Base-by-base conservation (phyloP, 1,140 invertebrate genomes). In the Aethina tumida region DNA sequence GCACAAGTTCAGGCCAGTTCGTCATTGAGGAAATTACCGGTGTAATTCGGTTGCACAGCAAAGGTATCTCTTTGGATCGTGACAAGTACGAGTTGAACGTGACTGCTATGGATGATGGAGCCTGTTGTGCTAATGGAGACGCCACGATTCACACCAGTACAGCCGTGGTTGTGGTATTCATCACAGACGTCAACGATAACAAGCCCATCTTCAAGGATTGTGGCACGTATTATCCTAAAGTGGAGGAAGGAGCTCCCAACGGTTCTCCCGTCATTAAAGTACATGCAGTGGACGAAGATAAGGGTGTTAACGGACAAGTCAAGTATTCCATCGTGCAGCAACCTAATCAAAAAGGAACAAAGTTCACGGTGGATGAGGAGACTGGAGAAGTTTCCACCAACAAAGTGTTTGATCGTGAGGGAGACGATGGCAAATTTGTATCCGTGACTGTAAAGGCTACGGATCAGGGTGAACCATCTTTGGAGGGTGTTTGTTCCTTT, bases 261-360 rank as follows among this genome's bases (percentile, higher is more conserved):
- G 89, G 89, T 2, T 92, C 86, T 57, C 84, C 86, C 2, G 89
- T 93, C 4, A 86, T 95, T 30, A 92, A 90, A 65, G 89, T 94
- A 1, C 84, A 91, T 53, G 91, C 90, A 2, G 90, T 85, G 5
- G 91, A 94, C 55, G 83, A 92, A 63, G 91, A 95, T 53, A 95
- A 94, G 66, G 91, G 86, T 6, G 86, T 90, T 2, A 93, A 93
- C 60, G 88, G 87, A 5, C 87, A 94, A 72, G 76, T 78, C 7
- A 91, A 92, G 60, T 95, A 95, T 63, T 93, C 88, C 7, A 94
- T 95, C 54, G 91, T 95, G 0, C 90, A 94, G 59, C 90, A 95
- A 60, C 91, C 90, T 0, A 93, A 94, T 71, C 90, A 95, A 54
- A 93, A 94, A 65, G 91, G 90, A 14, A 92, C 89, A 0, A 94